Evolutionary conservation across 2,797 vertebrate genomes (phyloP), one percentile per base, ranked within the genome.

Genomic region (Gallinago nigripennis): DNA sequence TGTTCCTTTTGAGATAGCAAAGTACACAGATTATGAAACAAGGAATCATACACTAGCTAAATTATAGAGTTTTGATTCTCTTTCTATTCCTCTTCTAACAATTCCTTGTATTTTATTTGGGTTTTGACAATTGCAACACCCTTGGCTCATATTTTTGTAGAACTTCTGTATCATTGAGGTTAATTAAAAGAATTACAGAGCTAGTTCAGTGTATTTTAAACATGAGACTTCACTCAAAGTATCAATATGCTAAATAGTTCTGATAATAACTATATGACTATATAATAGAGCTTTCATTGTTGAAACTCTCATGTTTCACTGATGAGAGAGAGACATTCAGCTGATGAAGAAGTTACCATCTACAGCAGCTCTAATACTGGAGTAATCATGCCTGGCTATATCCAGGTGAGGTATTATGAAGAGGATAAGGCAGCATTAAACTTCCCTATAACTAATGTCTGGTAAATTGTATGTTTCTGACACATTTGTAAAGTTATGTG

Each of bases 171-270:
- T 53, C 7, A 33, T 48, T 88, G 56, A 95, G 12, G 27, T 95
- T 92, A 95, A 93, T 95, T 92, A 95, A 93, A 95, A 89, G 73
- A 95, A 92, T 37, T 43, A 37, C 37, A 78, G 48, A 80, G 65
- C 16, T 54, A 71, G 31, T 72, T 88, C 65, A 63, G 33, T 56
- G 48, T 57, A 73, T 83, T 86, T 97, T 88, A 89, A 95, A 96
- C 7, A 17, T 64, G 48, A 56, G n/a, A 83, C 24, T 53, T 46
- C 45, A 88, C n/a, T 87, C 63, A 82, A 88, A 95, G 31, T 35
- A 84, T n/a, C 16, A 72, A 57, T 48, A 41, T 16, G n/a, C 7
- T 76, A 58, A 51, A 15, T 5, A 16, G 3, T 72, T 57, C 54
- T 72, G n/a, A 56, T 37, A 81, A 53, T 45, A 73, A 66, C 12